These are phyloP conservation scores for Drosophila falleni DNA, from an alignment of 2,888 invertebrate species.

Conservation along the genomic window DNA sequence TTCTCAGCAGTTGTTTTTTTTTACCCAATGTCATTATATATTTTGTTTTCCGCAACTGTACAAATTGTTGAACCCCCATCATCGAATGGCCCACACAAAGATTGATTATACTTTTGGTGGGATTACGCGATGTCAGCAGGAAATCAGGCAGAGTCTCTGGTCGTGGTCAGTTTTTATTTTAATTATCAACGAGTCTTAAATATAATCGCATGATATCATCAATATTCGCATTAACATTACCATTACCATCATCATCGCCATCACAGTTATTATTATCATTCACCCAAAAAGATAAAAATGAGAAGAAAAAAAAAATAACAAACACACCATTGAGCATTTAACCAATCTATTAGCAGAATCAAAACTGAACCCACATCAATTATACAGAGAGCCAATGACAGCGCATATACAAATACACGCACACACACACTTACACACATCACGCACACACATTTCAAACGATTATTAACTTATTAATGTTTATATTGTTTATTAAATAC, in stretches of 20 bases:
- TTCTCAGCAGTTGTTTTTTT: conserved; percentile 5
- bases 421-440: not conserved
- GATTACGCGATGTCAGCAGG: conserved; percentile 20
- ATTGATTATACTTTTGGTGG: conserved; percentile 21
- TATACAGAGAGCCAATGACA: conserved; percentile 29
- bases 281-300: not conserved
- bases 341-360: conserved; percentile 38
- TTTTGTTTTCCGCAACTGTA: conserved; percentile 29
- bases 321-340: conserved; percentile 10
- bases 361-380: conserved; percentile 46
- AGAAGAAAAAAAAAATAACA: conserved; percentile 3
- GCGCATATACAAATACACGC: conserved; percentile 7
- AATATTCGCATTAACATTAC: conserved; percentile 18
- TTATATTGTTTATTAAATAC: conserved; percentile 53
- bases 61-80: conserved; percentile 7
- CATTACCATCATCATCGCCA: conserved; percentile 6
- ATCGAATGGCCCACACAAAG: conserved; percentile 9
- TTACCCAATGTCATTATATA: conserved; percentile 2
- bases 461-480: conserved; percentile 63
- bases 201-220: conserved; percentile 48
- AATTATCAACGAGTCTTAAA: conserved; percentile 13
- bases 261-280: conserved; percentile 20
- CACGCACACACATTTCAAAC: conserved; percentile 14
- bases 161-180: conserved; percentile 7
- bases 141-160: conserved; percentile 11